These are phyloP conservation scores for Neodiprion lecontei DNA, from an alignment of 1,140 invertebrate species.

Conservation along the genomic window DNA sequence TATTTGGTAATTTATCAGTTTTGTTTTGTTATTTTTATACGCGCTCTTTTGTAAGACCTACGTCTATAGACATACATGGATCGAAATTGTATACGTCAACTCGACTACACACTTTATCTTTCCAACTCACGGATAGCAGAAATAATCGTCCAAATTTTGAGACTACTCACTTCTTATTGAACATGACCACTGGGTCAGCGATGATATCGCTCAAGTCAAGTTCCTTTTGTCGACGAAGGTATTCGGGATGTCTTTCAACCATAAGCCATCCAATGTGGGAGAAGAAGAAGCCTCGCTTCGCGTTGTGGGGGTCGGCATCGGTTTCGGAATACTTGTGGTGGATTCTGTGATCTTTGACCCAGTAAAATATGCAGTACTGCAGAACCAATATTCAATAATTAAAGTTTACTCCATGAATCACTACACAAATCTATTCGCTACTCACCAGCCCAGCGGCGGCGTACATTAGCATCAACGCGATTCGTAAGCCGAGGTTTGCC, in stretches of 20 bases:
- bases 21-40: too few species aligned
- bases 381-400: not conserved
- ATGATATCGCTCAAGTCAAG: conserved; percentile 74
- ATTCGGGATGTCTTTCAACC: conserved; percentile 68
- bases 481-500: conserved; percentile 75
- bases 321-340: conserved; percentile 75
- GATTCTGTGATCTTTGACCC: conserved; percentile 69
- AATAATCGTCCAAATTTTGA: too few species aligned
- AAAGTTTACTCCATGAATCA: not conserved
- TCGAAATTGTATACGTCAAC: too few species aligned
- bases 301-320: conserved; percentile 72
- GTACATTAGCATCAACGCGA: conserved; percentile 74
- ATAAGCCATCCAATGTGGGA: conserved; percentile 74
- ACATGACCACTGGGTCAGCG: conserved; percentile 70
- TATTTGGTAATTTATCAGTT: too few species aligned
- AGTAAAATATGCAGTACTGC: conserved; percentile 51
- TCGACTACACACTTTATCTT: too few species aligned
- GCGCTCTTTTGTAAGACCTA: too few species aligned
- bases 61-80: too few species aligned
- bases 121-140: too few species aligned
- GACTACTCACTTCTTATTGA: not conserved
- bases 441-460: conserved; percentile 77
- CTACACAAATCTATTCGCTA: not conserved
- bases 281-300: conserved; percentile 72
- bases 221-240: conserved; percentile 60